A percentile compares a stretch with the other conserved stretches of the same genome.
Conservation (phyloP, 2,888 invertebrate genomes). For the Cyclophora punctaria region DNA sequence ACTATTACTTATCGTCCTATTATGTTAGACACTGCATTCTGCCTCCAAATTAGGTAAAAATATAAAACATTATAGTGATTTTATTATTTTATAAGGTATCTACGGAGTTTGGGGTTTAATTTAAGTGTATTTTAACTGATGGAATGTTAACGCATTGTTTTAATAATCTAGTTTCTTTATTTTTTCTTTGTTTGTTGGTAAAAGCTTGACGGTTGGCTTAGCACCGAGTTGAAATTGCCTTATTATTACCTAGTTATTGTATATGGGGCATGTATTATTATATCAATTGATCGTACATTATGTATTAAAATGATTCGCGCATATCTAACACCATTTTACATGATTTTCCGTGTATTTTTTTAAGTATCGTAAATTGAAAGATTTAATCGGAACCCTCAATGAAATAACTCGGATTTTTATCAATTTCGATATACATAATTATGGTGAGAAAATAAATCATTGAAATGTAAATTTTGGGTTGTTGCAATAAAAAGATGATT, state of each 20-base stretch:
- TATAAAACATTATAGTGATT: conserved; percentile 22
- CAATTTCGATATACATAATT: too few relatives aligned
- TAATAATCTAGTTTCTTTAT: conserved; percentile 28
- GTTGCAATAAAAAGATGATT: conserved; percentile 67
- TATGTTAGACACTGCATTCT: conserved; percentile 24
- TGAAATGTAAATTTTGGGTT: conserved; percentile 60
- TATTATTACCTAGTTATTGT: conserved; percentile 36
- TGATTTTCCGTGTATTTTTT: too few relatives aligned
- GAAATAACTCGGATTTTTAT: too few relatives aligned
- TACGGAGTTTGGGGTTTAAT: conserved; percentile 47
- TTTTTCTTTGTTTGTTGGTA: conserved; percentile 24
- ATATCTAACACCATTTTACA: too few relatives aligned
- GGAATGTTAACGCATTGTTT: conserved; percentile 54
- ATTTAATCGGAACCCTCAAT: too few relatives aligned
- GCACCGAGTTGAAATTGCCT: conserved; percentile 37
- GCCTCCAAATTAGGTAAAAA: conserved; percentile 18
- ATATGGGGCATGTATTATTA: conserved; percentile 39
- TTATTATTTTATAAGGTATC: conserved; percentile 39
- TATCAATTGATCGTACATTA: conserved; percentile 16
- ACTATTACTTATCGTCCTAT: conserved; percentile 16
- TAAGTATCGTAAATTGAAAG: too few relatives aligned
- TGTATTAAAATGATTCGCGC: conserved; percentile 6
- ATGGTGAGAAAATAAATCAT: conserved; percentile 27
- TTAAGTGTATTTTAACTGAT: conserved; percentile 50
- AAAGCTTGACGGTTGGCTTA: conserved; percentile 32